Percentiles rank a stretch among this genome's conserved stretches.
phyloP scores from a whole-genome alignment of 1,140 invertebrate genomes.

The Drosophila eugracilis region DNA sequence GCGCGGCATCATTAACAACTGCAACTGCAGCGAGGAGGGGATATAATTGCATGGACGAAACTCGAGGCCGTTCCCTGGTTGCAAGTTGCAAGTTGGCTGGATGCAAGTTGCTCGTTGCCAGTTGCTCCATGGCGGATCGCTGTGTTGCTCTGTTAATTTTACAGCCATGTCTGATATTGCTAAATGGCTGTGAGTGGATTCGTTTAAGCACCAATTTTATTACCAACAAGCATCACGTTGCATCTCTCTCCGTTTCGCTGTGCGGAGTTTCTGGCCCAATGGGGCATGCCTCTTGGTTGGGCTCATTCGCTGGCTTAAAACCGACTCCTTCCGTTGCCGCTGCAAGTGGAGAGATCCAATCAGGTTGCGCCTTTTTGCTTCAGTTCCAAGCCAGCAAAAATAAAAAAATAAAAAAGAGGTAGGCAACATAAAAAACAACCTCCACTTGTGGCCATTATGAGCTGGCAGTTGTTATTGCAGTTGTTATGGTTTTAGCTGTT shows the following conservation, averaged over 20 bases:
- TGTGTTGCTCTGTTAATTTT: slow-evolving; percentile 83
- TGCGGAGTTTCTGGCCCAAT: slow-evolving; percentile 26
- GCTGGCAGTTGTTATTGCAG: slow-evolving; percentile 57
- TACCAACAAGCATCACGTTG: slow-evolving; percentile 82
- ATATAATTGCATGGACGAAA: slow-evolving; percentile 73
- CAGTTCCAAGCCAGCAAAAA: slow-evolving; percentile 47
- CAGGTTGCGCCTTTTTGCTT: slow-evolving; percentile 73
- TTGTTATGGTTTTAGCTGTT: slow-evolving; percentile 42
- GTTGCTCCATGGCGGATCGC: slow-evolving; percentile 32
- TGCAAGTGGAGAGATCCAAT: slow-evolving; percentile 80
- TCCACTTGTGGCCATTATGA: slow-evolving; percentile 78
- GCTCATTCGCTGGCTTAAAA: slow-evolving; percentile 35
- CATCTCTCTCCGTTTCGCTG: slow-evolving; percentile 52
- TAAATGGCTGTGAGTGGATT: slow-evolving; percentile 84
- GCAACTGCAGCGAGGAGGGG: slow-evolving; percentile 66
- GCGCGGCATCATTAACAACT: slow-evolving; percentile 69
- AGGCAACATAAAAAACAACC: slow-evolving; percentile 34
- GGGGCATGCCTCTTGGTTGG: slow-evolving; percentile 34
- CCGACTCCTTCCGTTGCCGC: slow-evolving; percentile 42
- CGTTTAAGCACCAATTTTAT: slow-evolving; percentile 85
- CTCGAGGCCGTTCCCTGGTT: slow-evolving; percentile 68
- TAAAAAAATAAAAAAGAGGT: slow-evolving; percentile 4
- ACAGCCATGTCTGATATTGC: slow-evolving; percentile 84
- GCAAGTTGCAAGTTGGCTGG: slow-evolving; percentile 30
- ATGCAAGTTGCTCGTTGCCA: slow-evolving; percentile 7